Base-by-base conservation (phyloP, 2,797 vertebrate genomes). In the Morus bassanus region DNA sequence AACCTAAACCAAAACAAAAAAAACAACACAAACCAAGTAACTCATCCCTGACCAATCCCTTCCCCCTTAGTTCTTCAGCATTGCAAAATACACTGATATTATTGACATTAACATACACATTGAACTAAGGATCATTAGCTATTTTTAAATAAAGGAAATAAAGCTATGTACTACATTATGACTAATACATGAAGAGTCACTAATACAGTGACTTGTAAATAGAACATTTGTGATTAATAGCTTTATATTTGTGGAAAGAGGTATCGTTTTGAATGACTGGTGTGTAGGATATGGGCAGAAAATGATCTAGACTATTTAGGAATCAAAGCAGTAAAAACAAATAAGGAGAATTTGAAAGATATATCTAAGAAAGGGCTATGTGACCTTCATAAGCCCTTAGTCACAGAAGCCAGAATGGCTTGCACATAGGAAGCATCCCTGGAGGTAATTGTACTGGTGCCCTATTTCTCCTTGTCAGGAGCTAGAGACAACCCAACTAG, bases 91-190 rank as follows among this genome's bases (percentile, higher is more conserved):
- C 9, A 9, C 60, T 70, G 60, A 94, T 95, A 89, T 87, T 96
- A 77, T 51, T 91, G 65, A 59, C 89, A 75, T 69, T 93, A 89
- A 67, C 30, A 48, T 75, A 35, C 21, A 61, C 50, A 60, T 64
- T 95, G 68, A 89, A 94, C 68, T 84, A 69, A 86, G 53, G 64
- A 95, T 88, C 67, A 77, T 88, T 86, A 92, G 22, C 53, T 94
- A 63, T 89, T 93, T 95, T 91, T 84, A 89, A 93, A 79, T 73
- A 77, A 88, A 94, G 68, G 85, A 85, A 93, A 89, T 88, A 95
- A 94, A 92, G 70, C 61, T 67, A 30, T 86, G 30, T 70, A 24
- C 64, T 91, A 73, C 61, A 68, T 67, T 89, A 56, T 95, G 92
- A 89, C 59, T 82, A 94, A 95, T 75, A 78, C 21, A 85, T 51